Percentiles rank a stretch among this genome's conserved stretches.
Conservation (phyloP, 2,113 vertebrate species). For the Coracopsis vasa region DNA sequence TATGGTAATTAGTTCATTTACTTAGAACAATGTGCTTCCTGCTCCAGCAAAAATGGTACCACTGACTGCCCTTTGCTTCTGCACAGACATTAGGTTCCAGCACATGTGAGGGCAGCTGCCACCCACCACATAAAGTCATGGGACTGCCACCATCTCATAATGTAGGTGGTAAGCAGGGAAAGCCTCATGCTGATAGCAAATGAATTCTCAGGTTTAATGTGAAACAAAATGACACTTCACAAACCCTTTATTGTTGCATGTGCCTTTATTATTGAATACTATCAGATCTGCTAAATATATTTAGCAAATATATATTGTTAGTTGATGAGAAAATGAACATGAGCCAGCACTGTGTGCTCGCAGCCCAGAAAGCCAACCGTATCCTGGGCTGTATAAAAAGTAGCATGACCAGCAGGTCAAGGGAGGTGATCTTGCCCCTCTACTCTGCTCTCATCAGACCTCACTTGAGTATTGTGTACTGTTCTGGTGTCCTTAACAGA, state of each 20-base stretch:
- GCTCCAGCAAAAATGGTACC: not conserved
- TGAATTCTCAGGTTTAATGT: not conserved
- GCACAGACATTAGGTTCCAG: not conserved
- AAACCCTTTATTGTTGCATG: not conserved
- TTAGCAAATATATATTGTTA: not conserved
- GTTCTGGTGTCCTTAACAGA: no score
- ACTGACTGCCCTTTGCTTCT: not conserved
- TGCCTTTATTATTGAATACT: not conserved
- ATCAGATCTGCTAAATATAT: rapidly evolving
- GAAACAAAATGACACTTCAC: not conserved
- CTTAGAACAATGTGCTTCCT: not conserved
- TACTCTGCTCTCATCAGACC: no score
- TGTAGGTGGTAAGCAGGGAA: not conserved
- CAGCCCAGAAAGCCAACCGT: not conserved
- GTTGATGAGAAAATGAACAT: not conserved
- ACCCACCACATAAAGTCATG: rapidly evolving
- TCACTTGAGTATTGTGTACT: no score
- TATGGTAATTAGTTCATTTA: constrained; percentile 34
- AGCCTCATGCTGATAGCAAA: not conserved
- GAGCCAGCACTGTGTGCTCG: not conserved
- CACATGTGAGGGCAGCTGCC: not conserved
- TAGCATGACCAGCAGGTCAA: not conserved
- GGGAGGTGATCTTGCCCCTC: not conserved
- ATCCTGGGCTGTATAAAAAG: not conserved
- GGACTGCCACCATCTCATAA: rapidly evolving